A percentile compares a stretch with the other conserved stretches of the same genome.
Evolutionary conservation across 2,113 vertebrate genomes (phyloP).

Genomic region (Aldabrachelys gigantea): DNA sequence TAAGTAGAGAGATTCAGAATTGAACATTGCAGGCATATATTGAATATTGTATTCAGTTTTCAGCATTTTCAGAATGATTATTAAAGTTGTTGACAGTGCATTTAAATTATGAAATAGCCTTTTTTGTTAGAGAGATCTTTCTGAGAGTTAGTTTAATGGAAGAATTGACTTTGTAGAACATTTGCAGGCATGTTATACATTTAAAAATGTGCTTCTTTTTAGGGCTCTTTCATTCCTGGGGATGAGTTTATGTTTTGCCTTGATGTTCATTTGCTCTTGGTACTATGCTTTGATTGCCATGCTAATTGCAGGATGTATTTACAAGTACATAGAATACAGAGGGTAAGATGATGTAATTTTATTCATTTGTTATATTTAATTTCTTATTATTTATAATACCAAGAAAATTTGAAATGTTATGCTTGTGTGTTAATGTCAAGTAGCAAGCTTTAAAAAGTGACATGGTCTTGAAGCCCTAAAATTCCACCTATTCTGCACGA

Average conservation of each 20-base stretch:
- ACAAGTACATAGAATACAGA: conserved; percentile 98
- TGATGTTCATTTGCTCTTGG: conserved; percentile 99
- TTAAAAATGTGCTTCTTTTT: conserved; percentile 61
- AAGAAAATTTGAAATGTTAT: background rate
- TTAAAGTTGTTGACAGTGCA: background rate
- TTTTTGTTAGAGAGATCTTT: conserved; percentile 1
- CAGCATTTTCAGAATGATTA: background rate
- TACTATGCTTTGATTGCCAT: conserved; percentile 95
- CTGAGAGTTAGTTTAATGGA: conserved; percentile 33
- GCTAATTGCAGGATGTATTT: conserved; percentile 93
- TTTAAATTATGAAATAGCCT: background rate
- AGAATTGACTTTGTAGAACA: conserved; percentile 23
- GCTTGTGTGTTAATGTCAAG: background rate
- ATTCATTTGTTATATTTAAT: conserved; percentile 59
- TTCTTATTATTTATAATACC: background rate
- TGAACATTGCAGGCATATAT: background rate
- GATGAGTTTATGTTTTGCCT: conserved; percentile 95
- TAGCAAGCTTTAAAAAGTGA: background rate
- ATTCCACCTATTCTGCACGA: background rate
- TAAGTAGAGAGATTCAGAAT: background rate
- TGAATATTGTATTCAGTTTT: background rate
- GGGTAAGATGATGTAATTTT: conserved; percentile 85
- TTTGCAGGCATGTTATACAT: conserved; percentile 52
- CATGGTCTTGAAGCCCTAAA: background rate
- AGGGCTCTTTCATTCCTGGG: conserved; percentile 96